Conservation (phyloP, 1,140 invertebrate genomes). For the Penaeus vannamei region DNA sequence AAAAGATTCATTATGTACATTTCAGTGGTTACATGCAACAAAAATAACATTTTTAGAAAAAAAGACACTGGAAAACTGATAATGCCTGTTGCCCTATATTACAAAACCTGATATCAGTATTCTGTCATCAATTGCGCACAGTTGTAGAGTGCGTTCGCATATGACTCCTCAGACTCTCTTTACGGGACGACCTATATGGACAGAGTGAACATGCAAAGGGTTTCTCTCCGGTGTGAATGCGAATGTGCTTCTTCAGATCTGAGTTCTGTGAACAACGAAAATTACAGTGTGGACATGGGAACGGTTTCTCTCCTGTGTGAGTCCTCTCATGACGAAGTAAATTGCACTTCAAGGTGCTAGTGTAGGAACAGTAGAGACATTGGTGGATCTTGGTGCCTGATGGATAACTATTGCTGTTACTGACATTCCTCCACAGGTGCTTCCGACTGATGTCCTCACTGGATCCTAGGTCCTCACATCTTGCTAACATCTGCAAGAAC, state of each 20-base stretch:
- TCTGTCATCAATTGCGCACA: neutral
- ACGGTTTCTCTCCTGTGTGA: constrained; percentile 38
- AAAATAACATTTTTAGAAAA: no score
- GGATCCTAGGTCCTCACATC: no score
- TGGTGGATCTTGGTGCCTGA: constrained; percentile 22
- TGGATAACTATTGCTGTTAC: neutral
- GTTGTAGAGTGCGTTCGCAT: constrained; percentile 44
- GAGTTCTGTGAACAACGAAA: constrained; percentile 55
- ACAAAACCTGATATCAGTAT: no score
- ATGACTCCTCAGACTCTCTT: constrained; percentile 54
- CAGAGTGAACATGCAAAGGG: constrained; percentile 59
- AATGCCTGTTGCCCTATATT: no score
- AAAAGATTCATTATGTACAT: no score
- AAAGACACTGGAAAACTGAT: no score
- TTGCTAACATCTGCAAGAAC: no score
- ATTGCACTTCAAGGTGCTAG: constrained; percentile 32
- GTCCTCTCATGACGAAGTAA: constrained; percentile 25
- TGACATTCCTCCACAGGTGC: no score
- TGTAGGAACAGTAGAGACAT: constrained; percentile 38
- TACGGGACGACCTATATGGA: constrained; percentile 56
- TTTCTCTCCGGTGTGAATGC: constrained; percentile 62
- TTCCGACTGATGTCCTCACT: no score
- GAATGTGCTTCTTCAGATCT: constrained; percentile 57
- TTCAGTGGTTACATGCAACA: no score
- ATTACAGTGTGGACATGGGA: constrained; percentile 50